Evolutionary conservation across 2,113 vertebrate genomes (phyloP), one percentile per base, ranked within the genome.

Genomic region (Centrocercus urophasianus): DNA sequence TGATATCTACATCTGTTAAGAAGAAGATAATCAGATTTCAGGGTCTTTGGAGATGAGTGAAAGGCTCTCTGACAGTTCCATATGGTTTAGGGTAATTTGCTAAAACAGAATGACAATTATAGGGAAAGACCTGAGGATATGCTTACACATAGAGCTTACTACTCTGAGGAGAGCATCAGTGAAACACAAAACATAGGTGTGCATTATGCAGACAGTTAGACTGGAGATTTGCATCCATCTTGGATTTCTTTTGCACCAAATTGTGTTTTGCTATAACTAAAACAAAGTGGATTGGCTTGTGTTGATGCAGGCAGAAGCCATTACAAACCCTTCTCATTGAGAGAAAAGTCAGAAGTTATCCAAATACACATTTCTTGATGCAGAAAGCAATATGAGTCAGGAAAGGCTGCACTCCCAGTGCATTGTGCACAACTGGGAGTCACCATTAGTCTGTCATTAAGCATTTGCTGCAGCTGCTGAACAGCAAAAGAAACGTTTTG

Each of bases 401-500:
- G 28, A 52, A 72, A 59, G 42, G 11, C 7, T 48, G 30, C 0
- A 1, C 59, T 77, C 19, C 43, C 50, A 79, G 12, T 28, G 50
- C 74, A 64, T 25, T 11, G 22, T 36, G 85, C 81, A 60, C 1
- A 1, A n/a, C 40, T 27, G 25, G 67, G 36, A 11, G 20, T 45
- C 50, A 15, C 27, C 52, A 59, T 59, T 6, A 40, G n/a, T 36
- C 47, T 40, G 36, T 75, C 45, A 13, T 10, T 28, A 94, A 92
- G 21, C 83, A 97, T 18, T 91, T 94, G n/a, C 94, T 98, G n/a
- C 80, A 92, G 66, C 78, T 98, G 86, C 95, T 98, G 70, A 97
- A 96, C 64, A 93, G 91, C 70, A 95, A 95, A 70, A 97, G 57
- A 88, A 98, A 98, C 57, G 77, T 98, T 77, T 98, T 98, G 93